phyloP scores from a whole-genome alignment of 2,113 vertebrate genomes.

The Morone chrysops region DNA sequence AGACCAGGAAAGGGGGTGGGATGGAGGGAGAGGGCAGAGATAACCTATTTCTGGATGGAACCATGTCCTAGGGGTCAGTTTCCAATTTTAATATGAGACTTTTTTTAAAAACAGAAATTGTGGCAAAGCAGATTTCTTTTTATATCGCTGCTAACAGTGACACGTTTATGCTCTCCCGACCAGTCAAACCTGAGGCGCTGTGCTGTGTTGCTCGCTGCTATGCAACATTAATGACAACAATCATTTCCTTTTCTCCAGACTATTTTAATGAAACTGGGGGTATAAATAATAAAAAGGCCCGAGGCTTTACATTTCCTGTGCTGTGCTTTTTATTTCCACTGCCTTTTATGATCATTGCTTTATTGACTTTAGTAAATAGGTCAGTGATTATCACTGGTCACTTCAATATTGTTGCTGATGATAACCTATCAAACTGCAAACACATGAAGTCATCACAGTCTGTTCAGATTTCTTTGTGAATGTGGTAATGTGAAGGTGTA shows the following conservation, averaged over 20 bases:
- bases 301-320: conserved; percentile 61
- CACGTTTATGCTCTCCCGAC: conserved; percentile 36
- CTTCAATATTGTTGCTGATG: conserved; percentile 64
- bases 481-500: conserved; percentile 40
- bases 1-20: background rate
- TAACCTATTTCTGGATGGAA: conserved; percentile 51
- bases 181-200: conserved; percentile 61
- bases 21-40: conserved; percentile 13
- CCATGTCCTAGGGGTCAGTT: conserved; percentile 57
- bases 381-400: conserved; percentile 66
- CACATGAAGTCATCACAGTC: conserved; percentile 66
- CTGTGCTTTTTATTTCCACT: conserved; percentile 50
- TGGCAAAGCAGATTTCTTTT: conserved; percentile 57
- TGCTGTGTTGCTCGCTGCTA: conserved; percentile 60
- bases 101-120: conserved; percentile 47
- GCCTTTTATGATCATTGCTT: conserved; percentile 58
- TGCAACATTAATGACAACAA: conserved; percentile 67
- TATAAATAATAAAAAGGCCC: conserved; percentile 63
- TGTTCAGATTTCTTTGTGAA: conserved; percentile 50
- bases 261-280: conserved; percentile 54
- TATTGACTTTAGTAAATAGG: conserved; percentile 81
- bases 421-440: conserved; percentile 80
- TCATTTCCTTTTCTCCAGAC: conserved; percentile 56
- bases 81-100: conserved; percentile 61
- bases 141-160: conserved; percentile 58